Evolutionary conservation across 2,888 invertebrate genomes (phyloP).

Genomic region (Dendrolimus pini): DNA sequence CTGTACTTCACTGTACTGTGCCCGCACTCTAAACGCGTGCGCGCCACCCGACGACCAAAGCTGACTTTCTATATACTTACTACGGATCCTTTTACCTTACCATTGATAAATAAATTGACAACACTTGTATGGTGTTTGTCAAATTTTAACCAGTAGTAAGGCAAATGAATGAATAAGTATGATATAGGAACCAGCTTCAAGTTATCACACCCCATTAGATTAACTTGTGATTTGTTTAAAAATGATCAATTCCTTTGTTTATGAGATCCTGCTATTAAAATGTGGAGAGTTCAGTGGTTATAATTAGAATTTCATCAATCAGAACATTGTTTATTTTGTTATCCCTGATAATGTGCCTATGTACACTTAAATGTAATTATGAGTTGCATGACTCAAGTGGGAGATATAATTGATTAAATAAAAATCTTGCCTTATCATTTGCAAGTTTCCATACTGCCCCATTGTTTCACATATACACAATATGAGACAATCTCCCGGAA

Average conservation of each 20-base stretch:
- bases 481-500: conserved; percentile 7
- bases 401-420: conserved; percentile 48
- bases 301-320: conserved; percentile 70
- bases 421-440: conserved; percentile 67
- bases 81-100: no score
- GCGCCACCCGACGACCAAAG: conserved; percentile 26
- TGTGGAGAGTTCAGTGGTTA: conserved; percentile 71
- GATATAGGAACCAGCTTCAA: no score
- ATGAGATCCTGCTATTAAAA: conserved; percentile 67
- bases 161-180: no score
- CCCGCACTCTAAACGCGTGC: conserved; percentile 28
- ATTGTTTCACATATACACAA: not conserved
- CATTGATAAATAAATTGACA: no score
- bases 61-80: no score
- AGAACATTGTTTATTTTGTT: conserved; percentile 74
- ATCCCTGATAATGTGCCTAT: conserved; percentile 69
- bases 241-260: conserved; percentile 73
- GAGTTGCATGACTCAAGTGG: conserved; percentile 61
- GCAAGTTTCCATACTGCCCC: conserved; percentile 59
- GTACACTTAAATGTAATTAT: conserved; percentile 59
- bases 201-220: conserved; percentile 22
- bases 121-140: no score
- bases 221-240: conserved; percentile 44
- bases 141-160: no score
- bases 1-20: no score